Evolutionary conservation across 2,113 vertebrate species (phyloP).

Genomic region (Rhizomys pruinosus): DNA sequence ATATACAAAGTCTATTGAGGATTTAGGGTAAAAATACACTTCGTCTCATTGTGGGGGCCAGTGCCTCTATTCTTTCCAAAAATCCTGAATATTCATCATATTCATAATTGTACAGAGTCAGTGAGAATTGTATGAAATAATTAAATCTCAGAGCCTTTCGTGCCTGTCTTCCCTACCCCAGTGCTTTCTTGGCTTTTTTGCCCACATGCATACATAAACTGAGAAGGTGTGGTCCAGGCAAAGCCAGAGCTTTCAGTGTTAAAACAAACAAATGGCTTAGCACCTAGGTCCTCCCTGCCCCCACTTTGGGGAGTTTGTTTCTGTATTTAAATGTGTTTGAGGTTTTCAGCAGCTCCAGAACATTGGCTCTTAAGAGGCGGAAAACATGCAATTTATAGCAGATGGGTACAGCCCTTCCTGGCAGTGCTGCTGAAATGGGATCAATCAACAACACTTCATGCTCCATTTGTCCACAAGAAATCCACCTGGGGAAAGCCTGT

Average conservation of each 20-base stretch:
- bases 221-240: slow-evolving; percentile 27
- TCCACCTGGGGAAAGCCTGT: slow-evolving; percentile 82
- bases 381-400: slow-evolving; percentile 83
- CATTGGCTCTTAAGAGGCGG: slow-evolving; percentile 83
- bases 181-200: too few relatives aligned
- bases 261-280: slow-evolving; percentile 14
- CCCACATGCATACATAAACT: background rate
- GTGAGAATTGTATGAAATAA: background rate
- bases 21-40: background rate
- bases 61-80: background rate
- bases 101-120: background rate
- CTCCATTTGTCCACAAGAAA: slow-evolving; percentile 85
- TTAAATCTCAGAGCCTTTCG: background rate
- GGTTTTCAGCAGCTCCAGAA: slow-evolving; percentile 77
- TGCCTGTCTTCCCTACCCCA: too few relatives aligned
- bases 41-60: background rate
- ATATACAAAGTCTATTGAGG: background rate
- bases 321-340: slow-evolving; percentile 76
- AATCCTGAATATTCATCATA: slow-evolving; percentile 26
- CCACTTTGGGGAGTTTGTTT: slow-evolving; percentile 62
- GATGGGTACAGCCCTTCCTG: slow-evolving; percentile 81
- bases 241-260: background rate
- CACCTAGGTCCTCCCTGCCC: background rate
- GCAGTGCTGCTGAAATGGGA: slow-evolving; percentile 80
- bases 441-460: slow-evolving; percentile 80